Evolutionary conservation across 1,140 invertebrate genomes (phyloP), one percentile per base, ranked within the genome.

Genomic region (Frieseomelitta varia): DNA sequence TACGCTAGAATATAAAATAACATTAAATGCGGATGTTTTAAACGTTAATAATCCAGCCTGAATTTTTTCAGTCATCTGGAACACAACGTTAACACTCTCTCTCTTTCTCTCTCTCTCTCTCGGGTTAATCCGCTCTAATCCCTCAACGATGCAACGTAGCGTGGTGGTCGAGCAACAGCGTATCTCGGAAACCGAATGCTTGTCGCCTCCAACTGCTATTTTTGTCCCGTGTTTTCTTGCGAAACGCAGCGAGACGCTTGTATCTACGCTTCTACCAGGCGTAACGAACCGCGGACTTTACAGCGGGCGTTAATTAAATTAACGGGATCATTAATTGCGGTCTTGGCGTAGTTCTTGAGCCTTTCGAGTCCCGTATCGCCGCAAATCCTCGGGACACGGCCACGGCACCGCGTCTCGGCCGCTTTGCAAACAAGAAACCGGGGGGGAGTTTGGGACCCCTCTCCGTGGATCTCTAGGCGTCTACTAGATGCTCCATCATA

Each of bases 321-420:
- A 89, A 86, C 87, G 68, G 80, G 84, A 89, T 88, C 88, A 77
- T 86, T 88, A 88, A 88, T 89, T 79, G 79, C 47, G 79, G 87
- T 39, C 21, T 67, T 79, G 39, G 77, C 75, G 58, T 17, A 30
- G 56, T 71, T 39, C 83, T 75, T 21, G n/a, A 85, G 58, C 71
- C 58, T 53, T 65, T 17, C 72, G 24, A 55, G 75, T 77, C 27
- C 63, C 27, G 73, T 67, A 82, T 78, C 81, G 65, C 79, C 19
- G 74, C 87, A 88, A 75, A 87, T 87, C 21, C 75, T 56, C 17
- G 47, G 34, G 21, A 80, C 39, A 47, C 39, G 39, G 8, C 61
- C 77, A 71, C 58, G 10, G 19, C 34, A n/a, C 17, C 30, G 34
- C 53, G 63, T 15, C 1, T 68, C 34, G 1, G 47, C 3, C n/a